Evolutionary conservation across 2,888 invertebrate genomes (phyloP).

Genomic region (Kuschelorhynchus macadamiae): DNA sequence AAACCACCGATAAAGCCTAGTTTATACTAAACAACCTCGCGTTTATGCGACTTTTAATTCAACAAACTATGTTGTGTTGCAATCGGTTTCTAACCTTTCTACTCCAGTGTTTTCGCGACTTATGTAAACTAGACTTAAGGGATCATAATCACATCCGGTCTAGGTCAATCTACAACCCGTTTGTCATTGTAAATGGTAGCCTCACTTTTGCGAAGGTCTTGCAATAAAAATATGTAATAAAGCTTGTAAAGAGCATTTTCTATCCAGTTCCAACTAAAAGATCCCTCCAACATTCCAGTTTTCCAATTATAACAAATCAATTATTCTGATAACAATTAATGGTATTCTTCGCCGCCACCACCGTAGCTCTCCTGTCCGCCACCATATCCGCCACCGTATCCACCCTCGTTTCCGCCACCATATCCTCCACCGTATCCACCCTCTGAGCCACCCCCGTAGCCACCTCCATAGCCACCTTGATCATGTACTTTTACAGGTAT

Average conservation of each 20-base stretch:
- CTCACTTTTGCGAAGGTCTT: too few relatives aligned
- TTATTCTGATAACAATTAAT: conserved; percentile 56
- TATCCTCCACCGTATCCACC: conserved; percentile 37
- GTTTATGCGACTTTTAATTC: too few relatives aligned
- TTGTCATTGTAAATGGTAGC: too few relatives aligned
- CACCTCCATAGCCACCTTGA: conserved; percentile 55
- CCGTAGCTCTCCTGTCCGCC: conserved; percentile 34
- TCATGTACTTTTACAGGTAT: conserved; percentile 74
- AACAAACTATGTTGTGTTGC: too few relatives aligned
- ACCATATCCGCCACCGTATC: conserved; percentile 65
- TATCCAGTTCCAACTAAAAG: neutral
- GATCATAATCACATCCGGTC: too few relatives aligned
- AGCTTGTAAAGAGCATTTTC: neutral
- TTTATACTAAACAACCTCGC: too few relatives aligned
- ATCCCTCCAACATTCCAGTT: neutral
- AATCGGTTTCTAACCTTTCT: too few relatives aligned
- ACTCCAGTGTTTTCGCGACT: too few relatives aligned
- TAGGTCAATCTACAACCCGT: too few relatives aligned
- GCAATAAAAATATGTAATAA: too few relatives aligned
- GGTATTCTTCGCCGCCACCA: conserved; percentile 45
- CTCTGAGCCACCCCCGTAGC: conserved; percentile 64
- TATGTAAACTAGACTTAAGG: too few relatives aligned
- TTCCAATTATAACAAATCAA: conserved; percentile 33
- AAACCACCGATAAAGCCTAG: too few relatives aligned
- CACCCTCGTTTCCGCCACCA: conserved; percentile 49